Conservation (phyloP, 2,888 invertebrate species). For the Axea sp. region DNA sequence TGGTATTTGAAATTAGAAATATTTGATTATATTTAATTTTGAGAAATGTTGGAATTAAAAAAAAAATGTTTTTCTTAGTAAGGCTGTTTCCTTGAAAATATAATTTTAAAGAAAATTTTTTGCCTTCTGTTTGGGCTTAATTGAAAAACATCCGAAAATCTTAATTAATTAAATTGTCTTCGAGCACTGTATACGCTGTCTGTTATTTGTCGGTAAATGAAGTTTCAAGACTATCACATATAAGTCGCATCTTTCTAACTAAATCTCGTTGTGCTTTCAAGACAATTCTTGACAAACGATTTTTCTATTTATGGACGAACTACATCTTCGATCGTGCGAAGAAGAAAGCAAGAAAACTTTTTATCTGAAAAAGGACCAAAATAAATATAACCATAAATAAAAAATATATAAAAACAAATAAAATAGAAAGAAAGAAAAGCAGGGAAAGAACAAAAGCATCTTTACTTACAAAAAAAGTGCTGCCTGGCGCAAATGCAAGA, state of each 20-base stretch:
- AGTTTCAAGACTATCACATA: slow-evolving; percentile 29
- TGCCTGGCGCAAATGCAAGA: slow-evolving; percentile 74
- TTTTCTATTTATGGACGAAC: slow-evolving; percentile 53
- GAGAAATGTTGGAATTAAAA: no score
- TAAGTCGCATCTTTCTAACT: slow-evolving; percentile 40
- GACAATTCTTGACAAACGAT: slow-evolving; percentile 43
- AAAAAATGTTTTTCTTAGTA: no score
- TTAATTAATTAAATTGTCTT: slow-evolving; percentile 41
- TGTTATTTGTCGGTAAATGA: slow-evolving; percentile 29
- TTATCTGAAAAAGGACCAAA: neutral
- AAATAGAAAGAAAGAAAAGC: no score
- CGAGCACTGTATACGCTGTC: neutral
- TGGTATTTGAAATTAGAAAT: no score
- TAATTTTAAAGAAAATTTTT: no score
- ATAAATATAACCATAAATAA: neutral
- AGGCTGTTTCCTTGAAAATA: no score
- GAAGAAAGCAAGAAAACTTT: neutral
- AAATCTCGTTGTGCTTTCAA: slow-evolving; percentile 34
- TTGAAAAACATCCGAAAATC: slow-evolving; percentile 32
- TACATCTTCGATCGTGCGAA: slow-evolving; percentile 42
- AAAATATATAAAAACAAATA: no score
- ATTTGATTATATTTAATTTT: no score
- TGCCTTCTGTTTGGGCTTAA: no score
- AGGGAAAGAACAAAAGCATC: neutral
- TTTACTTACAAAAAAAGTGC: slow-evolving; percentile 77